Base-by-base conservation (phyloP, 2,888 invertebrate species). In the Macropis europaea region DNA sequence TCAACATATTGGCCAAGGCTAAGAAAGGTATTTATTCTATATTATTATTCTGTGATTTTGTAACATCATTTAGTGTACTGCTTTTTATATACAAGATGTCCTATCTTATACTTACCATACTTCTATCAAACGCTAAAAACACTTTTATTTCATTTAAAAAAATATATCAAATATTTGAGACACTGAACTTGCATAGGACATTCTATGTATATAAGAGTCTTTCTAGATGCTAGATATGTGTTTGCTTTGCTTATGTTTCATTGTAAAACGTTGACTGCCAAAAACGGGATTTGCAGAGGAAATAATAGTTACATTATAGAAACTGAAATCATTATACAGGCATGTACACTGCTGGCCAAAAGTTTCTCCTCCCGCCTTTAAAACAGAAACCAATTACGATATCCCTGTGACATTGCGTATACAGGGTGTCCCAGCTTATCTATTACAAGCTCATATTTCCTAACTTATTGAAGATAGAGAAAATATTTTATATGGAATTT, bases 1-100 rank as follows among this genome's bases (percentile, higher is more conserved):
- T 90, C 82, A 90, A 87, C 82, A 89, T 90, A 83, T 74, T 88
- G 80, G 83, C 87, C 75, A 89, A 88, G 80, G 84, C 86, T 69
- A 88, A 89, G 78, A 90, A 90, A 89, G 89, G 90, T 90, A 82
- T 82, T 82, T 83, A 82, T 84, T 74, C 34, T 53, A 53, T 54
- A 50, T 60, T 64, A 38, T 19, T 22, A 40, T 32, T 38, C 7
- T 54, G n/a, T 52, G 30, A 57, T 57, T 69, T 69, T 40, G 6
- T 53, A 47, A 40, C 57, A 17, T 63, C n/a, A 60, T 76, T 73
- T 57, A 3, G 5, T 50, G 45, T 45, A 45, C 64, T 62, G n/a
- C 30, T 73, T 30, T 63, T 57, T 68, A 38, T 54, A 48, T 56
- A 59, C 45, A 50, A 38, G 68, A 24, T 47, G 30, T 45, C 9